Conservation (phyloP, 2,113 vertebrate species). For the Oreotrochilus melanogaster region DNA sequence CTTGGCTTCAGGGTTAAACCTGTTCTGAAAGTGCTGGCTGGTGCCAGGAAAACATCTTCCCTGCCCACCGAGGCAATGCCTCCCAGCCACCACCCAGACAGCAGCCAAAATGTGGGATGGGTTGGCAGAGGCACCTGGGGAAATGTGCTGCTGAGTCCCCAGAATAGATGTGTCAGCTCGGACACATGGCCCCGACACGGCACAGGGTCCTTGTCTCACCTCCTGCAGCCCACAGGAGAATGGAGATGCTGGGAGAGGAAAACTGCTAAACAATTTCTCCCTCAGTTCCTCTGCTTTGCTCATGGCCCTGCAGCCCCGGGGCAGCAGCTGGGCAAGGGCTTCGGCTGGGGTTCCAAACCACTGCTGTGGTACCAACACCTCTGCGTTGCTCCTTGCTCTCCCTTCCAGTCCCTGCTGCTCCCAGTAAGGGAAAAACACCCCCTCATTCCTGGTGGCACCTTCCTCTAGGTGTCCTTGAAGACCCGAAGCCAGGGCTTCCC, state of each 20-base stretch:
- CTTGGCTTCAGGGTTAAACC: background rate
- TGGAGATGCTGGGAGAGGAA: background rate
- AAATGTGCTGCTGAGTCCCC: rapidly evolving
- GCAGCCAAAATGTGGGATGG: background rate
- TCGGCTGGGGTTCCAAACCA: background rate
- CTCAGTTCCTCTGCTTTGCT: background rate
- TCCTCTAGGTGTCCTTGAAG: background rate
- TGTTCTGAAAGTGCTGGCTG: background rate
- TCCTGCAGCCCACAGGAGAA: background rate
- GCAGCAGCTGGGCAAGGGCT: background rate
- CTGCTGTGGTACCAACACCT: background rate
- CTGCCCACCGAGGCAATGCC: background rate
- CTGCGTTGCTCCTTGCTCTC: background rate
- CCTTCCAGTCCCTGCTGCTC: background rate
- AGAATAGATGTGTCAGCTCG: background rate
- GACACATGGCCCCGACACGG: rapidly evolving
- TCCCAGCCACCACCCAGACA: background rate
- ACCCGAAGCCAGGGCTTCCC: rapidly evolving
- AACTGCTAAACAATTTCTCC: background rate
- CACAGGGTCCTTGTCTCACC: background rate
- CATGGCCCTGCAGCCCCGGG: rapidly evolving
- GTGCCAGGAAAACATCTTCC: background rate
- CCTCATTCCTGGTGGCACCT: background rate
- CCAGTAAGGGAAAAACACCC: background rate
- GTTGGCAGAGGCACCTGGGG: rapidly evolving